These are phyloP conservation scores for Caenorhabditis sp. DNA, from an alignment of 2,888 invertebrate species.

Conservation along the genomic window DNA sequence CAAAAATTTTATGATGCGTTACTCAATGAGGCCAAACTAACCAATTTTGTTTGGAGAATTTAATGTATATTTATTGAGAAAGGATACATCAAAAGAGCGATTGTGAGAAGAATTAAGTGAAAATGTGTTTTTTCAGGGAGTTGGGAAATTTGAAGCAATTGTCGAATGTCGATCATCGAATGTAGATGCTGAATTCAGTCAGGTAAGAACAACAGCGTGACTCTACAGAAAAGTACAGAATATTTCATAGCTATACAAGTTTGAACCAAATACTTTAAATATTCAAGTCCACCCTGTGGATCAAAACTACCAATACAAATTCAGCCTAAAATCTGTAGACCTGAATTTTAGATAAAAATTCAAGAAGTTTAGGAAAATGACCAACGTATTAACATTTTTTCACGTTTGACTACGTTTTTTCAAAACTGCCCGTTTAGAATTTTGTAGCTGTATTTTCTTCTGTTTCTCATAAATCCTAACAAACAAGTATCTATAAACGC, in stretches of 20 bases:
- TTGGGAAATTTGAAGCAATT: slow-evolving; percentile 56
- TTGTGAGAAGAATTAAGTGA: neutral
- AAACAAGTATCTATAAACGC: neutral
- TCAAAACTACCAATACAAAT: no score
- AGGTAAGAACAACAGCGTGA: slow-evolving; percentile 41
- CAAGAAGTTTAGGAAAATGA: no score
- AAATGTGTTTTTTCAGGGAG: slow-evolving; percentile 47
- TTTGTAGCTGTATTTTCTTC: no score
- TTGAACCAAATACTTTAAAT: no score
- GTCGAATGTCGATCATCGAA: slow-evolving; percentile 56
- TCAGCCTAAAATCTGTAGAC: no score
- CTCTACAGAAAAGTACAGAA: neutral
- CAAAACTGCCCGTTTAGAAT: no score
- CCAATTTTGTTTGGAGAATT: neutral
- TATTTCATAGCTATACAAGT: no score
- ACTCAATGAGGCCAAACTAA: slow-evolving; percentile 20
- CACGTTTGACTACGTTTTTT: no score
- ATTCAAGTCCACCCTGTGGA: no score
- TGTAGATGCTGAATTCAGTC: slow-evolving; percentile 54
- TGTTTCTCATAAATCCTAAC: neutral
- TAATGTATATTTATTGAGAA: neutral
- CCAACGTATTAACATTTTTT: no score
- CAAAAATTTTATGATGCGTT: slow-evolving; percentile 43
- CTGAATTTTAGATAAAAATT: no score
- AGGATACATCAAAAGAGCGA: neutral